phyloP scores from a whole-genome alignment of 2,797 vertebrate species.

The Semotilus atromaculatus region DNA sequence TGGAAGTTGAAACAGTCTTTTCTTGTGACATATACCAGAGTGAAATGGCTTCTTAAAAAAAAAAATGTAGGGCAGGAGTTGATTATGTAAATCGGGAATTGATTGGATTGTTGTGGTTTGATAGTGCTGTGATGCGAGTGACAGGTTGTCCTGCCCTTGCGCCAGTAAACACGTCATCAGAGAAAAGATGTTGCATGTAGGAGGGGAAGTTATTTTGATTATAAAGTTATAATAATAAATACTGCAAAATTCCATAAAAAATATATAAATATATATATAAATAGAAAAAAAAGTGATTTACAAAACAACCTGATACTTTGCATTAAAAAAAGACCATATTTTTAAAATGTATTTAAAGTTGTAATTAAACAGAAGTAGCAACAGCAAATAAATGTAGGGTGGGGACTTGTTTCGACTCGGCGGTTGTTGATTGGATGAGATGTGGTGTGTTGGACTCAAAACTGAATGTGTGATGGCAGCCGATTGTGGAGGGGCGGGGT shows the following conservation, averaged over 20 bases:
- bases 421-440: neutral
- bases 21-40: neutral
- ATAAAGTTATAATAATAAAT: neutral
- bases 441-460: neutral
- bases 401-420: neutral
- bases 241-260: neutral
- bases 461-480: neutral
- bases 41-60: neutral
- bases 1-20: neutral
- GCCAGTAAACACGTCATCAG: neutral
- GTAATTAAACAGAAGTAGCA: neutral
- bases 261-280: no score
- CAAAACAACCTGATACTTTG: neutral
- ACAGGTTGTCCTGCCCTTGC: neutral
- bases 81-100: no score
- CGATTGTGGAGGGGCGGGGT: neutral
- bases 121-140: neutral
- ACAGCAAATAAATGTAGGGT: neutral
- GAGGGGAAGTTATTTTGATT: neutral
- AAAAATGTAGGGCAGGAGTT: neutral
- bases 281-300: no score
- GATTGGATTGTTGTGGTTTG: neutral
- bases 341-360: neutral
- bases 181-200: neutral
- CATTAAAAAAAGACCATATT: neutral